A percentile compares a stretch with the other conserved stretches of the same genome.
Evolutionary conservation across 2,113 vertebrate species (phyloP).

Genomic region (Coptodon bakossiorum): DNA sequence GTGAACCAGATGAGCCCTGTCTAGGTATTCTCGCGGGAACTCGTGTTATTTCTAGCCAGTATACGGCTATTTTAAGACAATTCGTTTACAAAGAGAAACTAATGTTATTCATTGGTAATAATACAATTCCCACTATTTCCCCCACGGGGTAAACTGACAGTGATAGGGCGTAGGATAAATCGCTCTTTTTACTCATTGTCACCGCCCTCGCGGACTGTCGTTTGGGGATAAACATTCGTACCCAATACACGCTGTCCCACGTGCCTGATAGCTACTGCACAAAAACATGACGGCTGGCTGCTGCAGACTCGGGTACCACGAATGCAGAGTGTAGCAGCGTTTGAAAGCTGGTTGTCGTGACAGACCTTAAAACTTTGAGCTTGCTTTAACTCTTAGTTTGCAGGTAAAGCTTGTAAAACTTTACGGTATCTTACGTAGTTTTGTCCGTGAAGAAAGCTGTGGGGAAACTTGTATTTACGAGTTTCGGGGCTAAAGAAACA

Average conservation of each 20-base stretch:
- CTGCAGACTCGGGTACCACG: not conserved
- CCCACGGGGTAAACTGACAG: not conserved
- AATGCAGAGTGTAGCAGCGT: slow-evolving; percentile 35
- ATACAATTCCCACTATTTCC: not conserved
- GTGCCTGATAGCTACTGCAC: slow-evolving; percentile 29
- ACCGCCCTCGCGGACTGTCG: not conserved
- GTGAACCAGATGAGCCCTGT: not conserved
- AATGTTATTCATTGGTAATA: not conserved
- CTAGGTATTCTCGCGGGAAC: not conserved
- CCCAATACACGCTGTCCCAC: slow-evolving; percentile 2
- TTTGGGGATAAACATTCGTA: fast-evolving
- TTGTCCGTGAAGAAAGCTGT: not conserved
- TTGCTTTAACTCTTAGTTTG: not conserved
- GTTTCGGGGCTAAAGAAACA: not conserved
- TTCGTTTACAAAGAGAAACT: not conserved
- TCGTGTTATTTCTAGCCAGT: not conserved
- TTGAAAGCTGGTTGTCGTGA: not conserved
- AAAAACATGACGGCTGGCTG: slow-evolving; percentile 59
- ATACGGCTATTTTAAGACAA: not conserved
- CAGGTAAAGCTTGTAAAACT: not conserved
- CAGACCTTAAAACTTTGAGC: not conserved
- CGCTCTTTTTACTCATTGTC: not conserved
- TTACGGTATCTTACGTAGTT: not conserved
- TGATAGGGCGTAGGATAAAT: not conserved
- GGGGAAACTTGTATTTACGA: not conserved